Base-by-base conservation (phyloP, 1,140 invertebrate genomes). In the Diuraphis noxia region DNA sequence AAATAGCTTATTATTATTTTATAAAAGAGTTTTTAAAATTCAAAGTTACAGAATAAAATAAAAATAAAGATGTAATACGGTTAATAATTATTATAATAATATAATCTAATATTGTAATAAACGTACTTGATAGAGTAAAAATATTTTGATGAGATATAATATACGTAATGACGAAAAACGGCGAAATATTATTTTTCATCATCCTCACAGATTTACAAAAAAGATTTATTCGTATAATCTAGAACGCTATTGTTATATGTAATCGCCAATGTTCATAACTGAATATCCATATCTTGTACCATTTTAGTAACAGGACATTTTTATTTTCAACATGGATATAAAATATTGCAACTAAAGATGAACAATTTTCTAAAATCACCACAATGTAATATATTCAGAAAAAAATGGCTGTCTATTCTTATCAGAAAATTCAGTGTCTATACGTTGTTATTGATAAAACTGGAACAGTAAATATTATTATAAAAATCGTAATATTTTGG, bases 121-220 rank as follows among this genome's bases (percentile, higher is more conserved):
- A 52, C 8, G 8, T 72, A 30, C n/a, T 63, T 63, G 56, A 49
- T 6, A 23, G 46, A 19, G 25, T 72, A 6, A 4, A 72, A n/a
- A 72, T n/a, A 72, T n/a, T 6, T 10, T 72, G 13, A 5, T 72
- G 17, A 19, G 13, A 72, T 0, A 34, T 6, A n/a, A n/a, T 72
- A n/a, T 72, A 34, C 30, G 43, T 46, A 0, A n/a, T 1, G n/a
- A n/a, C 30, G 1, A 0, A n/a, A 0, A 13, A n/a, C 30, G 1
- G 56, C 4, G 17, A n/a, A 72, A 72, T 72, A 17, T 17, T 72
- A n/a, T 72, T 72, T 5, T n/a, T 72, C 19, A 1, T 72, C 56
- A 1, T n/a, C 13, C 1, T 34, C 30, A 4, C 30, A 72, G n/a
- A 72, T 72, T n/a, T 17, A 72, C 1, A n/a, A 19, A 72, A 72